Base-by-base conservation (phyloP, 2,888 invertebrate genomes). In the Leptinotarsa juncta region DNA sequence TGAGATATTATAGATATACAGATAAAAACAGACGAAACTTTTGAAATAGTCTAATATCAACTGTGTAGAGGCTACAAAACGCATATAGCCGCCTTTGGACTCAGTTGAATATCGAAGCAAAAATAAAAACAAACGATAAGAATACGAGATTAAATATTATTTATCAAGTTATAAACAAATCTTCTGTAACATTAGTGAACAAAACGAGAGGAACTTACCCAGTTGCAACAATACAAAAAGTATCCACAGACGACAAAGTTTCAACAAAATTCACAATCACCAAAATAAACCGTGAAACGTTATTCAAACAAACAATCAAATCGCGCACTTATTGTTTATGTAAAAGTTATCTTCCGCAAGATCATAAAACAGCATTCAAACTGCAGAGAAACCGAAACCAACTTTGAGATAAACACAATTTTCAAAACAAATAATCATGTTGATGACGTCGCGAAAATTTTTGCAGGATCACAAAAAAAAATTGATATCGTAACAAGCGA, bases 91-190 rank as follows among this genome's bases (percentile, higher is more conserved):
- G n/a, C 26, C 23, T 67, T 67, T 67, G 32, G 32, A 73, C 72
- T 71, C 69, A 69, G 77, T 77, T 77, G 68, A 75, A 68, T 73
- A 57, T 20, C 48, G 72, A 72, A 68, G 72, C 42, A 55, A 78
- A 74, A 77, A 74, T 73, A 77, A 77, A 67, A 77, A 77, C 75
- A 76, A 77, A 74, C 57, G 76, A 78, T 76, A 78, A 76, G 70
- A 72, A 57, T 48, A 14, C 60, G 14, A 68, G 71, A 72, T 70
- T 75, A 72, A 4, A 50, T 12, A 3, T 55, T n/a, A 67, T 55
- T 69, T 69, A 69, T 75, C 74, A 62, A 65, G 60, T 67, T 18
- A 70, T 75, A 60, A 73, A 76, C 67, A 72, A 72, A 75, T 70
- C 65, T 32, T 60, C 50, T 53, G 57, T 53, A 48, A 68, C 68